Evolutionary conservation across 2,888 invertebrate genomes (phyloP).

Genomic region (Torymus auratus): DNA sequence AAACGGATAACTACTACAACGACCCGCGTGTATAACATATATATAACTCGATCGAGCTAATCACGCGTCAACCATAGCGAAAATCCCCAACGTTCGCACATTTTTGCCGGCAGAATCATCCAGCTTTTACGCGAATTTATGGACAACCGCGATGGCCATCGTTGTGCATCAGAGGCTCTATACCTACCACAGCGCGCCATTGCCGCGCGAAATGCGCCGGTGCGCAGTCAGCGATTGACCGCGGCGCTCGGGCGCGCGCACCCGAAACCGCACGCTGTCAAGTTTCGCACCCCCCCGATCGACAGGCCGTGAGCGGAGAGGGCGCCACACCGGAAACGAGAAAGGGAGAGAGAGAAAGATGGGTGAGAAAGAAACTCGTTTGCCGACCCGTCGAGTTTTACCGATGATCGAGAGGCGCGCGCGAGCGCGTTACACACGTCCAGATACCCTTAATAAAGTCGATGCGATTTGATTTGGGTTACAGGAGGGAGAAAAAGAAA

Average conservation of each 20-base stretch:
- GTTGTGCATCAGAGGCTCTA: neutral
- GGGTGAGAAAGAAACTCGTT: slow-evolving; percentile 50
- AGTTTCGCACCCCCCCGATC: neutral
- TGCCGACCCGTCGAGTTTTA: slow-evolving; percentile 37
- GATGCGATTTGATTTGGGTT: slow-evolving; percentile 50
- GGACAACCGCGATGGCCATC: no score
- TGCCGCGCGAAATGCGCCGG: slow-evolving; percentile 56
- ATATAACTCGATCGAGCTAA: no score
- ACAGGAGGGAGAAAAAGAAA: neutral
- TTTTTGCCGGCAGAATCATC: no score
- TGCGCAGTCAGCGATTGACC: slow-evolving; percentile 59
- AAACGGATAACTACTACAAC: no score
- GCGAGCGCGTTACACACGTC: neutral
- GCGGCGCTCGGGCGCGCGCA: neutral
- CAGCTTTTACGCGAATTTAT: no score
- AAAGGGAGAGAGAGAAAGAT: neutral
- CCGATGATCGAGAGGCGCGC: slow-evolving; percentile 15
- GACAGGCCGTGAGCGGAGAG: no score
- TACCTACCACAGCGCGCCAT: slow-evolving; percentile 48
- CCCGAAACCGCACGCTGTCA: slow-evolving; percentile 34
- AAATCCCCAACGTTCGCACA: no score
- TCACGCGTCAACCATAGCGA: no score
- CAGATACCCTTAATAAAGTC: slow-evolving; percentile 37
- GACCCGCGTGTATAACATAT: no score
- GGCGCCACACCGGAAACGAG: neutral